Conservation (phyloP, 2,888 invertebrate genomes). For the Rosalia funebris region DNA sequence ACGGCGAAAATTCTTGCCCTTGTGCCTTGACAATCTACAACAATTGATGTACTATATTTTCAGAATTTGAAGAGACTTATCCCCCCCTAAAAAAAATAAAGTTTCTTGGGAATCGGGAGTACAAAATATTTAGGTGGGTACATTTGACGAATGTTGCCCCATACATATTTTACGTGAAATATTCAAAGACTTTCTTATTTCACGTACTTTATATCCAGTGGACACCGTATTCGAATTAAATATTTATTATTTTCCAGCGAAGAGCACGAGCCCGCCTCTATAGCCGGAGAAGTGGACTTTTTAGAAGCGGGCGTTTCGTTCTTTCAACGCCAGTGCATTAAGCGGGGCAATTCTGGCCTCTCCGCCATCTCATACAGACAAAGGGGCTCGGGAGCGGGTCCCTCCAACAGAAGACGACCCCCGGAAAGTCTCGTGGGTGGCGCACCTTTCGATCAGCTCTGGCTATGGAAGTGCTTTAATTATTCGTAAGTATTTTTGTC, state of each 20-base stretch:
- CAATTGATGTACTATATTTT: too few species aligned
- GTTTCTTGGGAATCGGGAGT: too few species aligned
- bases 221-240: background rate
- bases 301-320: slow-evolving; percentile 72
- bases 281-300: slow-evolving; percentile 66
- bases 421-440: slow-evolving; percentile 71
- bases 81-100: too few species aligned
- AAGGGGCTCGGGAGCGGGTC: slow-evolving; percentile 65
- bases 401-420: slow-evolving; percentile 59
- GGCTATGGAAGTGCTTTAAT: slow-evolving; percentile 77
- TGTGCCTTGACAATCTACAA: too few species aligned
- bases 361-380: slow-evolving; percentile 69
- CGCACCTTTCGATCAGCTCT: slow-evolving; percentile 69
- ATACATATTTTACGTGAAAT: too few species aligned
- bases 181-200: too few species aligned
- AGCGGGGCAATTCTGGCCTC: slow-evolving; percentile 65
- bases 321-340: slow-evolving; percentile 68
- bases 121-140: too few species aligned
- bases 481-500: slow-evolving; percentile 61
- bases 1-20: too few species aligned
- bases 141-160: too few species aligned
- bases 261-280: slow-evolving; percentile 51
- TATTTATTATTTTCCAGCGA: slow-evolving; percentile 51
- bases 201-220: too few species aligned
- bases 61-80: too few species aligned